phyloP scores from a whole-genome alignment of 1,140 invertebrate species.

The Thereuonema tuberculata region DNA sequence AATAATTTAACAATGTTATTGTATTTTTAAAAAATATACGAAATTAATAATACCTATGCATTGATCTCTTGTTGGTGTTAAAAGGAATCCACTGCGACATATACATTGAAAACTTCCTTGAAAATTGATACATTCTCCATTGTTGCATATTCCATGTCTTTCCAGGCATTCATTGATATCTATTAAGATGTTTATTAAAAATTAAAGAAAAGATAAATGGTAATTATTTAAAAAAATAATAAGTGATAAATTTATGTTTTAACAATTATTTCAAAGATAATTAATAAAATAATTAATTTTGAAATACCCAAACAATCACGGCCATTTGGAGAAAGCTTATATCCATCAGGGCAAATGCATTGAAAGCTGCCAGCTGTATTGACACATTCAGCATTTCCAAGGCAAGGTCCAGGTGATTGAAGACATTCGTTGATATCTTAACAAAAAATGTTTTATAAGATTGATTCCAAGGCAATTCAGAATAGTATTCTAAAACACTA shows the following conservation, averaged over 20 bases:
- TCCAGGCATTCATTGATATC: slow-evolving; percentile 62
- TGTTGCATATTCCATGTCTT: slow-evolving; percentile 47
- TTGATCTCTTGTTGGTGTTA: slow-evolving; percentile 17
- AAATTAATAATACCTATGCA: slow-evolving; percentile 19
- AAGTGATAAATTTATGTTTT: no score
- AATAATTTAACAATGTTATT: no score
- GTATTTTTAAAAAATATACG: no score
- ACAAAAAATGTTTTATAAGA: not conserved
- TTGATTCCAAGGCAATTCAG: no score
- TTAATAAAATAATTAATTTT: no score
- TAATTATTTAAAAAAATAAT: not conserved
- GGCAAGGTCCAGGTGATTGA: slow-evolving; percentile 46
- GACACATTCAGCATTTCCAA: slow-evolving; percentile 61
- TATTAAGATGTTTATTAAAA: slow-evolving; percentile 13
- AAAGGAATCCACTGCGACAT: slow-evolving; percentile 24
- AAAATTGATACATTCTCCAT: slow-evolving; percentile 53
- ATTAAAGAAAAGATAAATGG: not conserved
- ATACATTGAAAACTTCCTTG: slow-evolving; percentile 55
- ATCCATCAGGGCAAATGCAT: slow-evolving; percentile 59
- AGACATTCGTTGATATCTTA: slow-evolving; percentile 34
- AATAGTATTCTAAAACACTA: no score
- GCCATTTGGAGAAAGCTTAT: slow-evolving; percentile 46
- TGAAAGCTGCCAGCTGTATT: slow-evolving; percentile 57
- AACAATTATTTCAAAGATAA: no score
- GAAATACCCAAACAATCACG: slow-evolving; percentile 51